Conservation (phyloP, 2,797 vertebrate genomes). For the Tapirus indicus region DNA sequence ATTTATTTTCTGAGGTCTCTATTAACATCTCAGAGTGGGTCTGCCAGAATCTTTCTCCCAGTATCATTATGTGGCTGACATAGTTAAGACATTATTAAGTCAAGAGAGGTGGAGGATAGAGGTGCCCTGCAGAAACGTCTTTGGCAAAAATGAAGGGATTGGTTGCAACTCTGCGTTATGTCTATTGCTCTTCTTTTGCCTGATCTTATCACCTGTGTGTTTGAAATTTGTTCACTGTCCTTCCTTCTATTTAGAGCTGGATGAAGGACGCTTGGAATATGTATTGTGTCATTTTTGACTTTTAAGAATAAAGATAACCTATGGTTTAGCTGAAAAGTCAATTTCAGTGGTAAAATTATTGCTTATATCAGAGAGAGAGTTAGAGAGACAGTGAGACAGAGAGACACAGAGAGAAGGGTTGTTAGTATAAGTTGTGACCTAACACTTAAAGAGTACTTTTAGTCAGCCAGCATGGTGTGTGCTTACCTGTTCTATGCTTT, state of each 20-base stretch:
- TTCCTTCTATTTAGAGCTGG: not conserved
- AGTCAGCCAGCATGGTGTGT: not conserved
- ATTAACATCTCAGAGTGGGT: slow-evolving; percentile 83
- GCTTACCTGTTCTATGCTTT: not conserved
- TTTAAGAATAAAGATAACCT: slow-evolving; percentile 36
- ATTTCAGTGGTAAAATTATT: not conserved
- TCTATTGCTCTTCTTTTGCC: not conserved
- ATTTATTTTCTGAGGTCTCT: slow-evolving; percentile 85
- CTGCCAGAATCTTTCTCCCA: slow-evolving; percentile 78
- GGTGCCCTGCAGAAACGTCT: not conserved
- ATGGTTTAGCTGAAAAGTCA: not conserved
- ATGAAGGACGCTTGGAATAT: not conserved
- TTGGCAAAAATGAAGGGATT: not conserved
- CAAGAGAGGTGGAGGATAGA: slow-evolving; percentile 40
- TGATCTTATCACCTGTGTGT: not conserved
- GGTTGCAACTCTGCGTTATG: not conserved
- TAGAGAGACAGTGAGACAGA: not conserved
- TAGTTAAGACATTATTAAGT: slow-evolving; percentile 69
- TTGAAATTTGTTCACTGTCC: not conserved
- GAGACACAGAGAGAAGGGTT: not conserved
- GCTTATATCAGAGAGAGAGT: not conserved
- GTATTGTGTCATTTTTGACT: not conserved
- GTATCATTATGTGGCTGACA: slow-evolving; percentile 72
- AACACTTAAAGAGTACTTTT: not conserved
- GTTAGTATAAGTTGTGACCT: not conserved